Evolutionary conservation across 2,888 invertebrate species (phyloP).

Genomic region (Microplitis manilae): DNA sequence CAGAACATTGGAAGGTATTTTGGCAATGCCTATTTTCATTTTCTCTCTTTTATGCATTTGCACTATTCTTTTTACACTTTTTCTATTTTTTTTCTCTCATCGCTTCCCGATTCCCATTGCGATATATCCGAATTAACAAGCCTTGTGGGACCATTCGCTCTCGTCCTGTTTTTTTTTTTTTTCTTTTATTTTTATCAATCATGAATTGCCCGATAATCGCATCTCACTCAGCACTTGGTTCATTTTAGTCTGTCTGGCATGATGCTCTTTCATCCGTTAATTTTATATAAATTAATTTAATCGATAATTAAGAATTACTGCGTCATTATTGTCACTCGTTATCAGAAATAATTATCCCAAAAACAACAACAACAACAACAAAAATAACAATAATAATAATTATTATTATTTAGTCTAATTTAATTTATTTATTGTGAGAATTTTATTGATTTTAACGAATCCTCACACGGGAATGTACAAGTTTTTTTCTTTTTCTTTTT

Average conservation of each 20-base stretch:
- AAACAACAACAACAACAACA: not conserved
- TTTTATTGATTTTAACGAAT: not conserved
- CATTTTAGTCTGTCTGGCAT: constrained; percentile 30
- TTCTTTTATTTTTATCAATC: constrained; percentile 47
- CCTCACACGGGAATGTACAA: not conserved
- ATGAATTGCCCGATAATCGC: constrained; percentile 50
- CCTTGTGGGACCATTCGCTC: constrained; percentile 39
- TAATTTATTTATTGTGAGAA: not conserved
- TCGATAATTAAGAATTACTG: not conserved
- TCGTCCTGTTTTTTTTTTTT: constrained; percentile 45
- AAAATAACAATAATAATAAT: too few relatives aligned
- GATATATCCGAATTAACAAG: constrained; percentile 50
- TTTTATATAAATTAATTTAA: constrained; percentile 9
- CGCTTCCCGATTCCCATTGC: constrained; percentile 38
- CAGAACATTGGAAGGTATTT: constrained; percentile 25
- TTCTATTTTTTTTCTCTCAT: not conserved
- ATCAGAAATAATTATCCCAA: not conserved
- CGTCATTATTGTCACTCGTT: not conserved
- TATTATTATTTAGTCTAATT: not conserved
- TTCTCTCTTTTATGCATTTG: not conserved
- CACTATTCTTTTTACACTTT: not conserved
- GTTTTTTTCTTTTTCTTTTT: constrained; percentile 26
- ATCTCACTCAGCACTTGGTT: constrained; percentile 26
- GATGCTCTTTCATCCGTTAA: constrained; percentile 21
- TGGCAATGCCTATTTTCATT: constrained; percentile 14